Base-by-base conservation (phyloP, 2,113 vertebrate species). In the Silurus meridionalis region DNA sequence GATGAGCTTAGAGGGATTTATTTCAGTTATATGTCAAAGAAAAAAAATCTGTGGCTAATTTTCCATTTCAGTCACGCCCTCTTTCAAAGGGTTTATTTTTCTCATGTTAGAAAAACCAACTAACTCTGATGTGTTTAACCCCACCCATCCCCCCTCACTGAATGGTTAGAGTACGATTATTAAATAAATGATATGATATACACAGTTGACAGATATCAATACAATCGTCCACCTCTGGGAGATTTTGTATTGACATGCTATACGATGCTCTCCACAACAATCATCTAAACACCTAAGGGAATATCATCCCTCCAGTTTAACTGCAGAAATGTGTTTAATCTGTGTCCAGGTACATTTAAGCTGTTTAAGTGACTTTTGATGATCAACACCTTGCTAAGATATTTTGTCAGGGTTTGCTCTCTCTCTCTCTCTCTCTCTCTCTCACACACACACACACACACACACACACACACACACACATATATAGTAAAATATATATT, bases 11-110 rank as follows among this genome's bases (percentile, higher is more conserved):
- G 46, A 79, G 75, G 55, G 72, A 63, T 53, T 50, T 74, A 14
- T 48, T 37, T 50, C 50, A 61, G 83, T 74, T 84, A 28, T 52
- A 66, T 80, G 81, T 69, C 48, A 69, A 83, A 83, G 48, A 82
- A 55, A 74, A 66, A 74, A 52, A 75, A 75, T 75, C 48, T 75
- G 48, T 75, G 72, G 4, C 72, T 23, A 53, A 83, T 61, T 37
- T 72, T 82, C 66, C 52, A 48, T 72, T 28, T 19, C 66, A 58
- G 53, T 83, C 55, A 83, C 67, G 14, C 53, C 17, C 82, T 72
- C 25, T 60, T 72, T 83, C 4, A 15, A 75, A 75, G 48, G 48
- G 25, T 23, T 28, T 63, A 6, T 75, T 23, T 19, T 50, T 61
- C 14, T 85, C 48, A 78, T 52, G 74, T 4, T n/a, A 61, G 57